Percentiles rank a stretch among this genome's conserved stretches.
Evolutionary conservation across 2,888 invertebrate genomes (phyloP).

Genomic region (Parelbella ahira): DNA sequence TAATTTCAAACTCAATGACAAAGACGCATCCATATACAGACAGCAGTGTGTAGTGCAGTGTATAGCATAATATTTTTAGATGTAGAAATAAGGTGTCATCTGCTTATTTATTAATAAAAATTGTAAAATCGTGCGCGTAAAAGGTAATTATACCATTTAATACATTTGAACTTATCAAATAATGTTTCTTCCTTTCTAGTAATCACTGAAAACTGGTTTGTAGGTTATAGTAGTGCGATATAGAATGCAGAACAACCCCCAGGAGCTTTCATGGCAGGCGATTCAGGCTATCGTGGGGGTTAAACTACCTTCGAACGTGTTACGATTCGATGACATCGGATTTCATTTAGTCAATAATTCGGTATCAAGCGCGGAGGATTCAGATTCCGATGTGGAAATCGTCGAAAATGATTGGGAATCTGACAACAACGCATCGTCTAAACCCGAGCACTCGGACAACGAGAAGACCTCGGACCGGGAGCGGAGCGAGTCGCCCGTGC

Average conservation of each 20-base stretch:
- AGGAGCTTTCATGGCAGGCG: conserved; percentile 81
- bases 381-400: conserved; percentile 77
- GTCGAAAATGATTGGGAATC: conserved; percentile 77
- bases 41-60: conserved; percentile 42
- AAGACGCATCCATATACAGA: conserved; percentile 45
- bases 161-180: conserved; percentile 29
- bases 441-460: conserved; percentile 71
- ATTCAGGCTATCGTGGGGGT: conserved; percentile 80
- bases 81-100: conserved; percentile 77
- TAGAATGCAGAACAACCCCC: conserved; percentile 82
- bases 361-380: conserved; percentile 69
- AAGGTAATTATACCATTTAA: conserved; percentile 58
- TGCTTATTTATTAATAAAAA: conserved; percentile 53
- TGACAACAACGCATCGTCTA: conserved; percentile 70
- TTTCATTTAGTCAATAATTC: conserved; percentile 73
- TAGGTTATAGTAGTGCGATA: conserved; percentile 80
- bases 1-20: conserved; percentile 31
- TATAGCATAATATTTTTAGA: conserved; percentile 79
- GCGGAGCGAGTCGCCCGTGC: conserved; percentile 67
- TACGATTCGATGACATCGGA: conserved; percentile 77
- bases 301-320: conserved; percentile 76
- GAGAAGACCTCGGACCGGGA: conserved; percentile 70
- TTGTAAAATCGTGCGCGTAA: conserved; percentile 54
- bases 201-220: conserved; percentile 73
- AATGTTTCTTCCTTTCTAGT: conserved; percentile 42